Conservation (phyloP, 2,113 vertebrate genomes). For the Odontophorus gujanensis region DNA sequence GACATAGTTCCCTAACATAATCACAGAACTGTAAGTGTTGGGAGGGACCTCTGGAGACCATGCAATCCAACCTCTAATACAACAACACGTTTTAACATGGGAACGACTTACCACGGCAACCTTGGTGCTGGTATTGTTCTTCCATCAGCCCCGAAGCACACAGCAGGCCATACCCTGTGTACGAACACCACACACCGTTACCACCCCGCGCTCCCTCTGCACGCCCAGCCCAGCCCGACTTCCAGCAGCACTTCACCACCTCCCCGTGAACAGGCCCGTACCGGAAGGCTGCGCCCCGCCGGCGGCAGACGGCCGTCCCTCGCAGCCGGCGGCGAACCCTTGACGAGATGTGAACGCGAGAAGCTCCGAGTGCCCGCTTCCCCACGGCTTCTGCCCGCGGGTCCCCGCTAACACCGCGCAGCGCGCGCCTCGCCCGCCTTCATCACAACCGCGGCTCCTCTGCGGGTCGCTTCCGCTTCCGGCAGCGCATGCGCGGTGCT, state of each 20-base stretch:
- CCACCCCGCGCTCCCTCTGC: rapidly evolving
- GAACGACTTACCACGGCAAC: not conserved
- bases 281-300: too few relatives aligned
- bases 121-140: rapidly evolving
- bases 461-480: not conserved
- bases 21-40: too few relatives aligned
- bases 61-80: too few relatives aligned
- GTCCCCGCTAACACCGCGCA: too few relatives aligned
- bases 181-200: rapidly evolving
- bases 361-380: not conserved
- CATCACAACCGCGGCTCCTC: not conserved
- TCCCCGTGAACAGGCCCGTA: not conserved
- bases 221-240: rapidly evolving
- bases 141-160: rapidly evolving
- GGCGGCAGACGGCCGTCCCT: too few relatives aligned
- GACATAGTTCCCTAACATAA: not conserved
- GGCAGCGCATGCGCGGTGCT: not conserved
- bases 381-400: too few relatives aligned
- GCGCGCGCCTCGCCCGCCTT: not conserved
- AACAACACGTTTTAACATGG: too few relatives aligned
- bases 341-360: too few relatives aligned
- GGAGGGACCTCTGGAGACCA: too few relatives aligned
- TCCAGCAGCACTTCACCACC: rapidly evolving
- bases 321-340: not conserved
- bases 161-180: rapidly evolving